Conservation (phyloP, 1,140 invertebrate genomes). For the Xylocopa sonorina region DNA sequence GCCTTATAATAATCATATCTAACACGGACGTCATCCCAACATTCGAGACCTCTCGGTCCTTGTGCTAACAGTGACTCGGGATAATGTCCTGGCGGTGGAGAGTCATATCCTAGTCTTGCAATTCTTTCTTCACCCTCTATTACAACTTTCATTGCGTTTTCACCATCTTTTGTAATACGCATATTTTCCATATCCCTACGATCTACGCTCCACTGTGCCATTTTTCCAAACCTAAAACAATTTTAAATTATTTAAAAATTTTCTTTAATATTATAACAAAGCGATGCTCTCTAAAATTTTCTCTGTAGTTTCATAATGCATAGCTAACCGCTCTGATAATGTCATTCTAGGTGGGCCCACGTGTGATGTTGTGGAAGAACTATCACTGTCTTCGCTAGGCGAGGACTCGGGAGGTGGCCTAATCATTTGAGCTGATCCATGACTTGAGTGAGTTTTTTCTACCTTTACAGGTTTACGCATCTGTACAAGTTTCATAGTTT, state of each 20-base stretch:
- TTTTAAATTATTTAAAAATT: background rate
- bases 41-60: conserved; percentile 87
- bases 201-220: conserved; percentile 93
- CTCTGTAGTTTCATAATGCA: background rate
- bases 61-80: conserved; percentile 88
- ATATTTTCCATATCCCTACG: conserved; percentile 91
- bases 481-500: conserved; percentile 63
- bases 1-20: conserved; percentile 94
- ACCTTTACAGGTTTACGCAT: conserved; percentile 80
- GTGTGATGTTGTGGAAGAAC: conserved; percentile 80
- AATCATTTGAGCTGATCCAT: conserved; percentile 72
- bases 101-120: conserved; percentile 81
- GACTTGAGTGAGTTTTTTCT: conserved; percentile 77
- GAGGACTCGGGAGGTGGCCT: conserved; percentile 78
- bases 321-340: conserved; percentile 80
- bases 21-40: conserved; percentile 92
- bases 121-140: conserved; percentile 85
- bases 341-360: conserved; percentile 82
- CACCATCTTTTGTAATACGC: conserved; percentile 89
- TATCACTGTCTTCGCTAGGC: conserved; percentile 79
- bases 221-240: conserved; percentile 89
- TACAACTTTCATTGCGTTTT: conserved; percentile 88
- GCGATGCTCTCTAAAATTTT: background rate
- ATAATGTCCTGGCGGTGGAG: conserved; percentile 89
- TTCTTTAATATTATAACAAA: background rate